These are phyloP conservation scores for Drosophila percnosoma DNA, from an alignment of 2,888 invertebrate species.

Conservation along the genomic window DNA sequence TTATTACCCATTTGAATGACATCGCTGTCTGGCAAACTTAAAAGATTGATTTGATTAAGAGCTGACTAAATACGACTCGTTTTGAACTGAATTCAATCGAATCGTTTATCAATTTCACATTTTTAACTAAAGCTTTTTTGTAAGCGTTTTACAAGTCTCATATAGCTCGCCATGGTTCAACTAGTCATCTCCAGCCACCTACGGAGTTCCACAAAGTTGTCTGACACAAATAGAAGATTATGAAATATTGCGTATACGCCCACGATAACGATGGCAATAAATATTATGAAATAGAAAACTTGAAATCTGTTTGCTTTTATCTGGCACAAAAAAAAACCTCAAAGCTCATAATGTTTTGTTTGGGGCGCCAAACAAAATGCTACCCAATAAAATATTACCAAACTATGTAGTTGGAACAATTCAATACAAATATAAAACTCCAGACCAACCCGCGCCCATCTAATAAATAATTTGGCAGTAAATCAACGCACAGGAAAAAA, in stretches of 20 bases:
- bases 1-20: not conserved
- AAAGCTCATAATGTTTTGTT: conserved; percentile 47
- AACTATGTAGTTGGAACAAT: conserved; percentile 37
- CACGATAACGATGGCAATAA: conserved; percentile 55
- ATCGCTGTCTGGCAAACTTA: not conserved
- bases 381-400: conserved; percentile 44
- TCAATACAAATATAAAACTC: conserved; percentile 15
- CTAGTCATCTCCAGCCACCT: conserved; percentile 42
- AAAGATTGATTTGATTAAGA: not conserved
- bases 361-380: conserved; percentile 45
- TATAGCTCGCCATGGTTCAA: conserved; percentile 29
- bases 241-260: conserved; percentile 78
- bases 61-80: not conserved
- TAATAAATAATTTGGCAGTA: conserved; percentile 73
- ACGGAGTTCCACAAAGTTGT: conserved; percentile 27
- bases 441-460: conserved; percentile 29
- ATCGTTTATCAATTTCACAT: not conserved
- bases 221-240: conserved; percentile 42
- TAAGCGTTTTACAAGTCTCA: conserved; percentile 7
- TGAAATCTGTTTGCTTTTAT: conserved; percentile 69
- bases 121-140: not conserved
- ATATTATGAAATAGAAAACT: conserved; percentile 50
- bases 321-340: conserved; percentile 39
- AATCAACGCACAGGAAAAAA: conserved; percentile 58
- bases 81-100: not conserved